Percentiles rank a stretch among this genome's conserved stretches.
These are phyloP conservation scores for Parascotia fuliginaria DNA, from an alignment of 2,888 invertebrate species.

Conservation along the genomic window DNA sequence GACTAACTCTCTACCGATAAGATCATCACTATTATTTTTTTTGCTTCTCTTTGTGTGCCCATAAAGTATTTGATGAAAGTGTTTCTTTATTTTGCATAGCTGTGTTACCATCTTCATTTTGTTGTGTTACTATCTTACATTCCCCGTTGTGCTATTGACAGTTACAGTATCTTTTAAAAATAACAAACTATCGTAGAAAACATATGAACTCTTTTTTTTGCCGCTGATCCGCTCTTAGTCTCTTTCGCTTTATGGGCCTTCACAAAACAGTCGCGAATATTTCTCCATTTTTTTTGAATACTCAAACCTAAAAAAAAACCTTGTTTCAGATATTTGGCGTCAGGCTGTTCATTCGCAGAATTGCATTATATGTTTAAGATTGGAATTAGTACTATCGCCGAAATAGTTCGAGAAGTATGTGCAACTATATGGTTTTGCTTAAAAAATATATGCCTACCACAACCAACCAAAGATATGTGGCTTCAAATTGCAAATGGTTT, in stretches of 20 bases:
- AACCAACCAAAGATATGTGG: too few relatives aligned
- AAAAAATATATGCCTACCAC: too few relatives aligned
- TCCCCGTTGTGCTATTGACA: too few relatives aligned
- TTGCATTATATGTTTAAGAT: slow-evolving; percentile 20
- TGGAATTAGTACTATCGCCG: slow-evolving; percentile 36
- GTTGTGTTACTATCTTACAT: slow-evolving; percentile 11
- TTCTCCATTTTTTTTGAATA: slow-evolving; percentile 16
- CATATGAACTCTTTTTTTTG: slow-evolving; percentile 19
- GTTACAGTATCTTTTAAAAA: slow-evolving; percentile 30
- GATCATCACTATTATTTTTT: slow-evolving; percentile 13
- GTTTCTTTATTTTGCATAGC: slow-evolving; percentile 16
- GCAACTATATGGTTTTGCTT: slow-evolving; percentile 26
- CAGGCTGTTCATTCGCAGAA: slow-evolving; percentile 14
- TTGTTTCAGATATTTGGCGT: slow-evolving; percentile 21
- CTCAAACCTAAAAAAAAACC: slow-evolving; percentile 7
- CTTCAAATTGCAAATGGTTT: too few relatives aligned
- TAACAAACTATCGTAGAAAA: slow-evolving; percentile 27
- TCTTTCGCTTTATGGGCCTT: slow-evolving; percentile 20
- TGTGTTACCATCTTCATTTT: slow-evolving; percentile 19
- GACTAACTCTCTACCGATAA: slow-evolving; percentile 13
- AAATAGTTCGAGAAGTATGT: slow-evolving; percentile 39
- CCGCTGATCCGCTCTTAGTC: slow-evolving; percentile 19
- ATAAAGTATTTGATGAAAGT: slow-evolving; percentile 12
- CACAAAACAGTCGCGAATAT: slow-evolving; percentile 19
- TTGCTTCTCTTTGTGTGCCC: slow-evolving; percentile 16